Percentiles rank a stretch among this genome's conserved stretches.
Conservation (phyloP, 2,888 invertebrate genomes). For the Trichopria drosophilae region DNA sequence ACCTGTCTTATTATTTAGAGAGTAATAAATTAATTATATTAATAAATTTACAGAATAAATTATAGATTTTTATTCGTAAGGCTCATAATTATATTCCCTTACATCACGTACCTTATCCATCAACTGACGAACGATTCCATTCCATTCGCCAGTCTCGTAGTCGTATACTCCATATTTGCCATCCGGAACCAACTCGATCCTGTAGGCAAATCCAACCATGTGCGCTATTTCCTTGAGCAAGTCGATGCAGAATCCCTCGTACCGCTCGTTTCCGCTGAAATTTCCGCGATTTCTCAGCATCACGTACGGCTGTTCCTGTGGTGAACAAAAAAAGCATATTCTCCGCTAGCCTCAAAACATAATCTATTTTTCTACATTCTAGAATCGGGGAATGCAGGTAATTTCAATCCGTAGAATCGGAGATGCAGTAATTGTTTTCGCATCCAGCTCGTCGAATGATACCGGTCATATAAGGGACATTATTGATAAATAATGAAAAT, state of each 20-base stretch:
- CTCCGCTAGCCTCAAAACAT: slow-evolving; percentile 12
- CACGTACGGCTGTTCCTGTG: slow-evolving; percentile 65
- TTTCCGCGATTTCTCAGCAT: slow-evolving; percentile 61
- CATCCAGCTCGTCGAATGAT: too few relatives aligned
- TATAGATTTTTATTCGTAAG: too few relatives aligned
- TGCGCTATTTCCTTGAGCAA: slow-evolving; percentile 67
- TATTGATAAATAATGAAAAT: too few relatives aligned
- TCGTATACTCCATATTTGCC: slow-evolving; percentile 76
- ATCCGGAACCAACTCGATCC: slow-evolving; percentile 67
- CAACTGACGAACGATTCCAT: slow-evolving; percentile 69
- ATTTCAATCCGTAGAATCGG: too few relatives aligned
- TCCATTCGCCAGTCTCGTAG: slow-evolving; percentile 75
- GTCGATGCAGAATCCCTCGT: slow-evolving; percentile 76
- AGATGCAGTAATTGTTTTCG: too few relatives aligned
- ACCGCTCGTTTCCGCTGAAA: slow-evolving; percentile 66
- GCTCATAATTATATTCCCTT: too few relatives aligned
- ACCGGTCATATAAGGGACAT: too few relatives aligned
- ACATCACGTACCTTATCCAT: slow-evolving; percentile 70
- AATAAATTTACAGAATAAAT: too few relatives aligned
- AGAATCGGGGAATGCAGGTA: too few relatives aligned
- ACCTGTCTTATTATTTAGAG: too few relatives aligned
- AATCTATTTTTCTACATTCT: too few relatives aligned
- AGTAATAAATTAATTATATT: too few relatives aligned
- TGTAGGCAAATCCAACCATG: slow-evolving; percentile 70
- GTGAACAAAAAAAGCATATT: slow-evolving; percentile 49